Evolutionary conservation across 1,140 invertebrate species (phyloP), one percentile per base, ranked within the genome.

Genomic region (Bombus waltoni): DNA sequence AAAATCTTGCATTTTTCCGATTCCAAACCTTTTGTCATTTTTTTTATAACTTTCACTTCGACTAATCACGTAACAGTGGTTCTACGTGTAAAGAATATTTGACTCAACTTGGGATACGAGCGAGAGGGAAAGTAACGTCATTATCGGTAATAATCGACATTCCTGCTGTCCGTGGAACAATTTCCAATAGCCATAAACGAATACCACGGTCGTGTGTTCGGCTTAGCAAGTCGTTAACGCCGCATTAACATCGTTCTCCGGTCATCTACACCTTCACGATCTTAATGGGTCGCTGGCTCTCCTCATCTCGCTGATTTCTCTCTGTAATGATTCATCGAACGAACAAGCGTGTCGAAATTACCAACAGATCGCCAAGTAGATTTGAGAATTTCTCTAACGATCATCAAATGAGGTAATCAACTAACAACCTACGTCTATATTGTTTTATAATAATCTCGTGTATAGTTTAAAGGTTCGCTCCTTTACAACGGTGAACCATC

Each of bases 201-300:
- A 70, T 71, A 70, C 65, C 32, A 47, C 42, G 59, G 18, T 62
- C 77, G 59, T 66, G 47, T 65, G n/a, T 81, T 83, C 73, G 22
- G 80, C 70, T 66, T 84, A 68, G 53, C 65, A 62, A 66, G 68
- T 66, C 85, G 75, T 89, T 91, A 89, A 89, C 77, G 57, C 70
- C 40, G 78, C 75, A 81, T 91, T 89, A 91, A 85, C 80, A 70
- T 79, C 59, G 74, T 66, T 82, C 72, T n/a, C 44, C 71, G 42
- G 65, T 83, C 74, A 68, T 81, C 76, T 77, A 83, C 86, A 68
- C 42, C 73, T 65, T 32, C 8, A 47, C 57, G 40, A 66, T 78
- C 82, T 84, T 84, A 84, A 71, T 84, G 66, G 65, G 68, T 15
- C 2, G 70, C 32, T 6, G 13, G 28, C 4, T 8, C 42, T 47